These are phyloP conservation scores for Montifringilla adamsi DNA, from an alignment of 2,113 vertebrate genomes.

Conservation along the genomic window DNA sequence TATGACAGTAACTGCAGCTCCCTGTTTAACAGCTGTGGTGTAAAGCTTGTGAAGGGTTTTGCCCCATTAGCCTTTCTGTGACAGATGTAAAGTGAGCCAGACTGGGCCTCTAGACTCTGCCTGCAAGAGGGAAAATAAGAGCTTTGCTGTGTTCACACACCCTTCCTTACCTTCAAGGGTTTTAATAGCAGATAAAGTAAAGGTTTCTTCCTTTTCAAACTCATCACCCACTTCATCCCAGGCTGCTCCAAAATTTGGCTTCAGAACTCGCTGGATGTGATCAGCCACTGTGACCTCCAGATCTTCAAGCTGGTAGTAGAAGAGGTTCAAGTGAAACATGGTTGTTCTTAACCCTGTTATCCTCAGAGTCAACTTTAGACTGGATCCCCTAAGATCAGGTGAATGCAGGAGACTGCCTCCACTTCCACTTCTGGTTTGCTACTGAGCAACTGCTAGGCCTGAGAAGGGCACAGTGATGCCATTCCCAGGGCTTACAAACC, in stretches of 20 bases:
- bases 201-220: conserved; percentile 83
- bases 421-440: not conserved
- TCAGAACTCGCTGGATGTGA: conserved; percentile 83
- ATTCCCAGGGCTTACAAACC: not conserved
- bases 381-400: not conserved
- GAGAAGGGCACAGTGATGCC: not conserved
- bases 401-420: not conserved
- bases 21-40: not conserved
- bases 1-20: not conserved
- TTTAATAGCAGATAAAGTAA: conserved; percentile 80
- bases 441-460: not conserved
- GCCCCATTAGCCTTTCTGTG: not conserved
- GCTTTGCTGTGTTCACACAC: not conserved
- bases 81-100: not conserved
- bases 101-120: not conserved
- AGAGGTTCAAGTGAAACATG: not conserved
- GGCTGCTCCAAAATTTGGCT: conserved; percentile 80
- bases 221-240: conserved; percentile 83
- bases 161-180: conserved; percentile 78
- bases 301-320: conserved; percentile 76
- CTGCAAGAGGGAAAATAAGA: not conserved
- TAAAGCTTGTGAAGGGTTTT: not conserved
- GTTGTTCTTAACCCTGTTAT: not conserved
- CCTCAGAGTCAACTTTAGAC: not conserved
- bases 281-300: conserved; percentile 80